A percentile compares a stretch with the other conserved stretches of the same genome.
Evolutionary conservation across 2,113 vertebrate species (phyloP).

Genomic region (Silurus asotus): DNA sequence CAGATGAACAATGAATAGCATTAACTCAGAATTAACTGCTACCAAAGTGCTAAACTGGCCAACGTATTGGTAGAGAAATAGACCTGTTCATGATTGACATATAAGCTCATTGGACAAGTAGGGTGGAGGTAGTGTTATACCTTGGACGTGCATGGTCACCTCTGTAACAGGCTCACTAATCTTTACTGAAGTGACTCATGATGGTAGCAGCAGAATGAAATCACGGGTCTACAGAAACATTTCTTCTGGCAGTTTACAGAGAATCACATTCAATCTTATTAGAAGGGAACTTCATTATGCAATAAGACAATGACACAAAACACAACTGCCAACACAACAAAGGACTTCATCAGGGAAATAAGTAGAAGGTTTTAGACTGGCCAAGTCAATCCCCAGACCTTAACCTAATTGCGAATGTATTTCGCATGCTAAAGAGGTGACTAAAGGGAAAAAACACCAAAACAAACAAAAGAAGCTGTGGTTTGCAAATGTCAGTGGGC

Average conservation of each 20-base stretch:
- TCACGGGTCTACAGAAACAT: neutral
- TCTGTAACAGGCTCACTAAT: neutral
- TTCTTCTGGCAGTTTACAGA: neutral
- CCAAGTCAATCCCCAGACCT: conserved; percentile 4
- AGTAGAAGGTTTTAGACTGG: neutral
- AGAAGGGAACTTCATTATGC: neutral
- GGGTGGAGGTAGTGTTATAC: neutral
- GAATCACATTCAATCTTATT: neutral
- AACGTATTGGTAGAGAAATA: neutral
- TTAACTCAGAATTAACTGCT: neutral
- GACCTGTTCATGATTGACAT: neutral
- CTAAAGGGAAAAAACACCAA: neutral
- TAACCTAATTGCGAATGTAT: neutral
- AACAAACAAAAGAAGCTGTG: neutral
- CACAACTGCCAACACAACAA: neutral
- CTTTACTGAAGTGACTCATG: neutral
- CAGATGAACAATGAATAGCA: neutral
- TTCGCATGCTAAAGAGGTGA: neutral
- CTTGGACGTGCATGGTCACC: neutral
- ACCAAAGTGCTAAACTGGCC: neutral
- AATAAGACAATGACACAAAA: neutral
- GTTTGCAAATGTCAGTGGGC: neutral
- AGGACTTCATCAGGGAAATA: neutral
- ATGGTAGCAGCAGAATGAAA: neutral
- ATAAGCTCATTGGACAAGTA: neutral